Conservation (phyloP, 2,113 vertebrate species). For the Camelus bactrianus region DNA sequence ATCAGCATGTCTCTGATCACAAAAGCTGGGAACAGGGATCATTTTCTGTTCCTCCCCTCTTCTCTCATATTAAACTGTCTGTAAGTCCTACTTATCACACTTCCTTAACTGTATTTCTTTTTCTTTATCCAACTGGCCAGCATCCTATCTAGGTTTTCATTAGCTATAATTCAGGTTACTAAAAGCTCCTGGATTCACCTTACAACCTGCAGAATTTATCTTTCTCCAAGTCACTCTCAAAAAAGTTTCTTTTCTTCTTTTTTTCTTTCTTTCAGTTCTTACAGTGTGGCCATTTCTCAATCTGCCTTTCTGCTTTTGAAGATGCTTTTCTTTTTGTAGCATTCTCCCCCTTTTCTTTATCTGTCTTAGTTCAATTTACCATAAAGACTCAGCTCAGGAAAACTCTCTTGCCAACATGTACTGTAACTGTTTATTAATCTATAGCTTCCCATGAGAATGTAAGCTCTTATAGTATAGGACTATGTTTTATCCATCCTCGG, state of each 20-base stretch:
- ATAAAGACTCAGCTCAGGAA: not conserved
- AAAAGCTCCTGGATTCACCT: not conserved
- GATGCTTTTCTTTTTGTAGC: not conserved
- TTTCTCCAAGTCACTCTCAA: not conserved
- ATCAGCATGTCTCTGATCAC: too few relatives aligned
- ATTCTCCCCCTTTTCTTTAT: not conserved
- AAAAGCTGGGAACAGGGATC: not conserved
- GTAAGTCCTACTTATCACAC: not conserved
- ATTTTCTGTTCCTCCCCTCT: not conserved
- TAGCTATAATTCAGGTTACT: not conserved
- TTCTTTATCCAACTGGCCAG: not conserved
- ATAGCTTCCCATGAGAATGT: not conserved
- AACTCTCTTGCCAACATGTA: not conserved
- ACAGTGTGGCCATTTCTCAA: not conserved
- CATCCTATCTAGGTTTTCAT: not conserved
- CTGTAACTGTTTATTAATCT: not conserved
- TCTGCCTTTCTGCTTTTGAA: not conserved
- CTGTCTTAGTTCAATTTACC: not conserved
- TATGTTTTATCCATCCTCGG: not conserved
- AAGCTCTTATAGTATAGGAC: not conserved
- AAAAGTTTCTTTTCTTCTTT: not conserved
- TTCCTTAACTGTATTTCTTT: not conserved
- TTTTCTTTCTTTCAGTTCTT: not conserved
- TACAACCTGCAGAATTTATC: not conserved
- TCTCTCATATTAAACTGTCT: not conserved